Base-by-base conservation (phyloP, 2,888 invertebrate genomes). In the Yponomeuta cagnagella region DNA sequence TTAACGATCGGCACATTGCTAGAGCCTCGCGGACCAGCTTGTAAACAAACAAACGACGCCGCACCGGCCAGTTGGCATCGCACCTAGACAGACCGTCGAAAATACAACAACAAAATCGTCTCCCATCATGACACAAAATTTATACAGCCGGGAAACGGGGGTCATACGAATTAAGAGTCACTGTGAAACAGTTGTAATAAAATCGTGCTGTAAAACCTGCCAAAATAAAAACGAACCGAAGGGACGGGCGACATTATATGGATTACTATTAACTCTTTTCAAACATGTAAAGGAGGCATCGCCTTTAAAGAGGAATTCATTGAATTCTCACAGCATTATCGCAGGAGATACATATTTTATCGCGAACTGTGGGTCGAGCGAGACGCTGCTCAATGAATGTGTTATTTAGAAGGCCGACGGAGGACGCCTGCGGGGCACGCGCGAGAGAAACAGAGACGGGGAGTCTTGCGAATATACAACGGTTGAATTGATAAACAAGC, bases 31-130 rank as follows among this genome's bases (percentile, higher is more conserved):
- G 15, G 74, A 77, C 78, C 75, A 10, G 30, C 75, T 82, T 81
- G 83, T 86, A 86, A 86, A 88, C 83, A 87, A 85, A 86, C 81
- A 83, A 77, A 58, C 74, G 77, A 77, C 74, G 77, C 76, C 84
- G 76, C 80, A 77, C 65, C 5, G 12, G 30, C 65, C 12, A 79
- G 77, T 84, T 82, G 81, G 81, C 83, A 84, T 81, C 78, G 79
- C 77, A 75, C 77, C 79, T 77, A 78, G 75, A 75, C 75, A 72
- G 74, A 77, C 76, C 72, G 73, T 76, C 75, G 76, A 74, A 77
- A 81, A 79, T 80, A 80, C 37, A 74, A 75, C 75, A 73, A 76
- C 73, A 75, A 76, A 23, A 67, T 10, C 30, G 52, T 68, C 65
- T 31, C 43, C 10, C 37, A 23, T 23, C 48, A 23, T 23, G 68